Evolutionary conservation across 1,140 invertebrate species (phyloP), one percentile per base, ranked within the genome.

Genomic region (Lordiphosa mommai): DNA sequence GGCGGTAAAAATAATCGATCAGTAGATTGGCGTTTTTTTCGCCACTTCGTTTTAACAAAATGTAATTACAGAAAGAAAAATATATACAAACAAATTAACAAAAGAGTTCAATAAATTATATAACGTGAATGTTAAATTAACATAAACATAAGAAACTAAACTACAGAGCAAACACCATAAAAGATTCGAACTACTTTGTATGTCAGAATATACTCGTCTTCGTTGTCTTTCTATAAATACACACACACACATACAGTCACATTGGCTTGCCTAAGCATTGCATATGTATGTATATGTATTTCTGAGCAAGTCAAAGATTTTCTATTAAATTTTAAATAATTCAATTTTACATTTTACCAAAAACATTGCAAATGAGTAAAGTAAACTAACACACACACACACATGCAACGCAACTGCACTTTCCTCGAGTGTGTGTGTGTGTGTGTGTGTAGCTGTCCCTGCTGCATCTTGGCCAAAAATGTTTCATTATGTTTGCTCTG

Each of bases 261-360:
- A 38, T 52, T 17, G 40, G 10, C 58, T 9, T 43, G 46, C 17
- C 53, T 36, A 51, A 51, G 20, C 33, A 29, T 3, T 41, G 34
- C 17, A 27, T 36, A 36, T 32, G 13, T 20, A 36, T 53, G 52
- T 58, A 38, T 66, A 37, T 72, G 58, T 66, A 63, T 63, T 59
- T 74, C 66, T 71, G 61, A 72, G 69, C 72, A 84, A 84, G 77
- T 76, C 71, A 82, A 82, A 82, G 77, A 84, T 84, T 82, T 82
- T 84, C 67, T 84, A 82, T 82, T 84, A 84, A 82, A 77, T 77
- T 82, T 82, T 82, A 85, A 82, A 82, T 82, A 82, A 82, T 82
- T 82, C 72, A 77, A 82, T 82, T 82, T 82, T 82, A 82, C 77
- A 82, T 82, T 84, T 76, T 82, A 61, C 72, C 79, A 72, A 82